Conservation (phyloP, 2,797 vertebrate genomes). For the Lateolabrax maculatus region DNA sequence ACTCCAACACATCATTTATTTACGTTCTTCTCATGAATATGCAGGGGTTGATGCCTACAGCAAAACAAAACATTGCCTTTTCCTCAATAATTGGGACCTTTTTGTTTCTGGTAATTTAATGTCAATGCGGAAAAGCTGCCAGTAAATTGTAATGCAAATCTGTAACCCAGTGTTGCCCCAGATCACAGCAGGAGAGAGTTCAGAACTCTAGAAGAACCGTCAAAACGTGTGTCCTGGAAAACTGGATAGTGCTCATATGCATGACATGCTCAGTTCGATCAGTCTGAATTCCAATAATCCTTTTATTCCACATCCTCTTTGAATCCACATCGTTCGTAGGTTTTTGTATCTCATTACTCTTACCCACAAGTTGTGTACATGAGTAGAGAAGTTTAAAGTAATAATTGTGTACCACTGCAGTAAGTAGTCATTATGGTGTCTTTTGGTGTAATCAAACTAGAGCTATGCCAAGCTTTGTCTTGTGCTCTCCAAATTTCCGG, state of each 20-base stretch:
- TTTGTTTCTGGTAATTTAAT: conserved; percentile 27
- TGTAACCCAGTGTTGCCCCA: not conserved
- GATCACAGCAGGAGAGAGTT: not conserved
- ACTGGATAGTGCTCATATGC: not conserved
- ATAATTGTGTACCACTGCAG: too few relatives aligned
- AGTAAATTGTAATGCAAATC: conserved; percentile 14
- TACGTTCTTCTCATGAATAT: conserved; percentile 40
- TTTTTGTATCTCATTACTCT: not conserved
- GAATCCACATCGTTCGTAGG: too few relatives aligned
- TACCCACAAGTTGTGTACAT: too few relatives aligned
- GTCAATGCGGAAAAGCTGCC: conserved; percentile 5
- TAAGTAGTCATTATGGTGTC: too few relatives aligned
- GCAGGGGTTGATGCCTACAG: conserved; percentile 27
- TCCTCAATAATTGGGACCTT: conserved; percentile 34
- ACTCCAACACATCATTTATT: conserved; percentile 28
- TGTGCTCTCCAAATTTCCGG: too few relatives aligned
- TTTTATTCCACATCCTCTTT: too few relatives aligned
- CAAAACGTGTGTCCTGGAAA: not conserved
- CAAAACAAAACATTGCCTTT: conserved; percentile 22
- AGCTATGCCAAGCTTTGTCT: too few relatives aligned
- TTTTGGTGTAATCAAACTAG: too few relatives aligned
- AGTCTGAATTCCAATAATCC: too few relatives aligned
- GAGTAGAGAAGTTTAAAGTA: too few relatives aligned
- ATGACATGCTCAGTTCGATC: too few relatives aligned
- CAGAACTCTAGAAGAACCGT: too few relatives aligned